Percentiles rank a stretch among this genome's conserved stretches.
Conservation (phyloP, 2,888 invertebrate genomes). For the Margaritifera margaritifera region DNA sequence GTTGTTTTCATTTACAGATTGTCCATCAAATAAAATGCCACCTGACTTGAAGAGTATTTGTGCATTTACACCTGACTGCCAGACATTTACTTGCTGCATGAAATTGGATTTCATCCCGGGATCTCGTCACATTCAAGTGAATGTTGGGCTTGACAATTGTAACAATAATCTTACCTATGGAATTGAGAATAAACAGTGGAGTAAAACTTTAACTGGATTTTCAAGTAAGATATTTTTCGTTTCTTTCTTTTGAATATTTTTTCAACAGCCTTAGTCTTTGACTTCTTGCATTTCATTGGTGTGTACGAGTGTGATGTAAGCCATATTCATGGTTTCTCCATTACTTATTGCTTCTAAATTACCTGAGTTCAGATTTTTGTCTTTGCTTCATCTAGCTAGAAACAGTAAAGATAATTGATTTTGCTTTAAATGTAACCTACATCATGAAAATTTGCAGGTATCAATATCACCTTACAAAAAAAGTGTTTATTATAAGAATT, state of each 20-base stretch:
- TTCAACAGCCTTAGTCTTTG: too few species aligned
- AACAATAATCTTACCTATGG: slow-evolving; percentile 24
- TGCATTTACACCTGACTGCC: slow-evolving; percentile 22
- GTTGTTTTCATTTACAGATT: too few species aligned
- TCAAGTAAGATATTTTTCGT: too few species aligned
- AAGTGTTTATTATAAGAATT: too few species aligned
- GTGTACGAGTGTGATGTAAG: background rate
- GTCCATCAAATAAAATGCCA: background rate
- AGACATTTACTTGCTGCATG: slow-evolving; percentile 29
- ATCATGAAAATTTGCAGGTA: too few species aligned
- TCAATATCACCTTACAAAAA: too few species aligned
- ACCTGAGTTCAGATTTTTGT: too few species aligned
- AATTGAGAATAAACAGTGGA: slow-evolving; percentile 44
- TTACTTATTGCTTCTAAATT: slow-evolving; percentile 7
- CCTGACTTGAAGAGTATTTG: slow-evolving; percentile 8
- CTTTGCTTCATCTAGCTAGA: too few species aligned
- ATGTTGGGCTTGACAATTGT: slow-evolving; percentile 28
- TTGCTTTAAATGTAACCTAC: too few species aligned
- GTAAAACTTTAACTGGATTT: slow-evolving; percentile 14
- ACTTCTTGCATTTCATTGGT: background rate
- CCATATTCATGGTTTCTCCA: slow-evolving; percentile 5
- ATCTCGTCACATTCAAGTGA: slow-evolving; percentile 18
- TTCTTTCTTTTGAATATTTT: too few species aligned
- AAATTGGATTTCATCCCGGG: slow-evolving; percentile 24
- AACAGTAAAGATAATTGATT: too few species aligned